Evolutionary conservation across 2,113 vertebrate genomes (phyloP).

Genomic region (Panthera uncia): DNA sequence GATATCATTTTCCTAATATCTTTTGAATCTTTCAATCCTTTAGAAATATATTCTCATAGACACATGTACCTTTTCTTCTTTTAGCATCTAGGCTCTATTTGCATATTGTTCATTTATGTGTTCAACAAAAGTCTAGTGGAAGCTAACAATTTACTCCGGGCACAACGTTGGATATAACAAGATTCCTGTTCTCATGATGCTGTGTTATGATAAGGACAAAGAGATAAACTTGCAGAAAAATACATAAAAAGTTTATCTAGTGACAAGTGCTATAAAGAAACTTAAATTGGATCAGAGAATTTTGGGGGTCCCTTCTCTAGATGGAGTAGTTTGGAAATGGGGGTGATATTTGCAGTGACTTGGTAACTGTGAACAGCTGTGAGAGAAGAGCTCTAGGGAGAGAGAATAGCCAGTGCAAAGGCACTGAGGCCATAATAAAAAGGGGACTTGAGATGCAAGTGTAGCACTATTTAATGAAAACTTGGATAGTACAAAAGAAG

Average conservation of each 20-base stretch:
- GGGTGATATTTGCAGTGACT: neutral
- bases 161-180: neutral
- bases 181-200: neutral
- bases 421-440: neutral
- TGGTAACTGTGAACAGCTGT: neutral
- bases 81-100: neutral
- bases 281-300: neutral
- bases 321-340: neutral
- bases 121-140: neutral
- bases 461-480: neutral
- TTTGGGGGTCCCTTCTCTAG: neutral
- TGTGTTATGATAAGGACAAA: neutral
- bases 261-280: neutral
- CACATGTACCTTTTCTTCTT: neutral
- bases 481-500: neutral
- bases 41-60: constrained; percentile 18
- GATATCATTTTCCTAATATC: neutral
- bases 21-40: neutral
- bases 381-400: neutral
- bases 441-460: neutral
- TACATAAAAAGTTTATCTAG: neutral
- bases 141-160: neutral
- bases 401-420: neutral
- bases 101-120: neutral
- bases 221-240: constrained; percentile 12